These are phyloP conservation scores for Masticophis lateralis DNA, from an alignment of 2,797 vertebrate species.

Conservation along the genomic window DNA sequence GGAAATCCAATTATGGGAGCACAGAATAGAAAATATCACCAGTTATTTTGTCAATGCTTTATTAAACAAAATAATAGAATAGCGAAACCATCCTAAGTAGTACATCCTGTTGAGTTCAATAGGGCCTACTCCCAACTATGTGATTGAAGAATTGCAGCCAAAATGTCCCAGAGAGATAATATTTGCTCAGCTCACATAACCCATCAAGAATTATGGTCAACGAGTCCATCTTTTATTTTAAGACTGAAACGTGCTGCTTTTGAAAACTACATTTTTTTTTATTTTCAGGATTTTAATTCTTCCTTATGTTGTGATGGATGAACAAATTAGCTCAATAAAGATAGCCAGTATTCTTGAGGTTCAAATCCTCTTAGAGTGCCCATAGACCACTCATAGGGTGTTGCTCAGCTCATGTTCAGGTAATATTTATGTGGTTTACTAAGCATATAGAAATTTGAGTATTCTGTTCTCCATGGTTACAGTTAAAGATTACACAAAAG, in stretches of 20 bases:
- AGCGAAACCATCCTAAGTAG: neutral
- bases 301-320: neutral
- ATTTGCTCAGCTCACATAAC: conserved; percentile 4
- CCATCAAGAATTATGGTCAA: neutral
- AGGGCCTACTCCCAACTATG: neutral
- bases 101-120: neutral
- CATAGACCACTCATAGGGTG: neutral
- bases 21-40: conserved; percentile 2
- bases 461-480: neutral
- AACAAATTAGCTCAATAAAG: neutral
- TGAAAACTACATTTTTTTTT: conserved; percentile 20
- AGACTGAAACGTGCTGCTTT: neutral
- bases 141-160: neutral
- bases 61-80: conserved; percentile 28
- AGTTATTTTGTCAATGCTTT: neutral
- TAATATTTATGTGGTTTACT: neutral
- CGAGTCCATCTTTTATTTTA: neutral
- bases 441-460: neutral
- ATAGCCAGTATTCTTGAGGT: neutral
- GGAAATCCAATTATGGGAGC: neutral
- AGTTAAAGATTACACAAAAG: neutral
- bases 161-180: conserved; percentile 26
- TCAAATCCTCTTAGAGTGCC: neutral
- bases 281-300: conserved; percentile 6
- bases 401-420: neutral